Evolutionary conservation across 2,797 vertebrate species (phyloP), one percentile per base, ranked within the genome.

Genomic region (Melopsittacus undulatus): DNA sequence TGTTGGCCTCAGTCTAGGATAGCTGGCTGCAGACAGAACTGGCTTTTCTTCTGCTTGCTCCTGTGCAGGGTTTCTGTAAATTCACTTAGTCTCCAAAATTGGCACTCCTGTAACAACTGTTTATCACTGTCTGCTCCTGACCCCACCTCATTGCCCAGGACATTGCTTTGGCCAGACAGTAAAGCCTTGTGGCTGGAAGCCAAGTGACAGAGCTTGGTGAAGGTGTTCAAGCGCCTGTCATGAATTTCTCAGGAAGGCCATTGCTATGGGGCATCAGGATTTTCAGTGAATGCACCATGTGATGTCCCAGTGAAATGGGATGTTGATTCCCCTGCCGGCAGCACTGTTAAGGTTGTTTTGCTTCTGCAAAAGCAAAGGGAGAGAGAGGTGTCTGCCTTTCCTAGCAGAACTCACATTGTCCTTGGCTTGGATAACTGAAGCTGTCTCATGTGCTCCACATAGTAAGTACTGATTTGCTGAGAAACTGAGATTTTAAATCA

Each of bases 231-330:
- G 51, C 88, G 22, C 30, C 45, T 67, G 67, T 23, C 1, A 1
- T n/a, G 34, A 26, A 5, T 76, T 57, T 87, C 3, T 5, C 21
- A 34, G 9, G 29, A 36, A 34, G 38, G 27, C 45, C 12, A 18
- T 0, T 0, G 2, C 29, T 0, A 0, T 56, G 43, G 8, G 13
- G 19, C 2, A 2, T 64, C 36, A 29, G 40, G 43, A 38, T 62
- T 91, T 72, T 66, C 68, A 30, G 13, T 13, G 36, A 77, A 36
- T 32, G 45, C 42, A 68, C 52, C 1, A 1, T 56, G 23, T 59
- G 10, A 46, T 14, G 22, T 27, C 32, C 23, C 32, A 13, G 0
- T 72, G 24, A 19, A 51, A 40, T 2, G 5, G 18, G 51, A 29
- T 26, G 11, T 27, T 6, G 29, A 9, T 69, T 27, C 9, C 11